phyloP scores from a whole-genome alignment of 2,888 invertebrate genomes.

The Petrolisthes cinctipes region DNA sequence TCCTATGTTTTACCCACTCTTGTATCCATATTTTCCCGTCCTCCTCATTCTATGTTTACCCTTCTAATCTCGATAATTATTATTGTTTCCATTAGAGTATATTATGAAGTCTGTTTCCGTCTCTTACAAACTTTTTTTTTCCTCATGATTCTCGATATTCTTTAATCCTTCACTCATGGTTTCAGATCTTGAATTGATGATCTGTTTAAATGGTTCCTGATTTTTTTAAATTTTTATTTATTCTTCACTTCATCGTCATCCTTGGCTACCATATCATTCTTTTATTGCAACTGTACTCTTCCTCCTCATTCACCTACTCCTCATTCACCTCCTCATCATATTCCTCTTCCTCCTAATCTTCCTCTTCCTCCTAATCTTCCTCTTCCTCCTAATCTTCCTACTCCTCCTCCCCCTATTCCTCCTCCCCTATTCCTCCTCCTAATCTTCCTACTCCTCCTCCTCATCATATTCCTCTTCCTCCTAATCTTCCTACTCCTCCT shows the following conservation, averaged over 20 bases:
- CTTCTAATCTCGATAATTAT: not conserved
- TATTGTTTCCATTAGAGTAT: not conserved
- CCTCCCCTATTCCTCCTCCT: not conserved
- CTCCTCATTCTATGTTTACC: not conserved
- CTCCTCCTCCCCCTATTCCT: not conserved
- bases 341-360: not conserved
- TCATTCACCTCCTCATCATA: no score
- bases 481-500: not conserved
- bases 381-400: not conserved
- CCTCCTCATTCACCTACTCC: not conserved
- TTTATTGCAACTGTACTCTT: not conserved
- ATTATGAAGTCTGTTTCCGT: no score
- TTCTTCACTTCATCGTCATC: not conserved
- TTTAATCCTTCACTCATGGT: not conserved
- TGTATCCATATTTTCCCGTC: not conserved
- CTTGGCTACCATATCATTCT: not conserved
- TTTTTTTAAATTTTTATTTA: not conserved
- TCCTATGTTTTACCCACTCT: not conserved
- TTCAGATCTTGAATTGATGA: not conserved
- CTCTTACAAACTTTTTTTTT: no score
- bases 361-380: not conserved
- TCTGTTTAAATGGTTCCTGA: not conserved
- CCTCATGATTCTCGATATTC: not conserved
- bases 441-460: not conserved
- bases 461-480: not conserved